Conservation (phyloP, 2,888 invertebrate genomes). For the Lutraria lutraria region DNA sequence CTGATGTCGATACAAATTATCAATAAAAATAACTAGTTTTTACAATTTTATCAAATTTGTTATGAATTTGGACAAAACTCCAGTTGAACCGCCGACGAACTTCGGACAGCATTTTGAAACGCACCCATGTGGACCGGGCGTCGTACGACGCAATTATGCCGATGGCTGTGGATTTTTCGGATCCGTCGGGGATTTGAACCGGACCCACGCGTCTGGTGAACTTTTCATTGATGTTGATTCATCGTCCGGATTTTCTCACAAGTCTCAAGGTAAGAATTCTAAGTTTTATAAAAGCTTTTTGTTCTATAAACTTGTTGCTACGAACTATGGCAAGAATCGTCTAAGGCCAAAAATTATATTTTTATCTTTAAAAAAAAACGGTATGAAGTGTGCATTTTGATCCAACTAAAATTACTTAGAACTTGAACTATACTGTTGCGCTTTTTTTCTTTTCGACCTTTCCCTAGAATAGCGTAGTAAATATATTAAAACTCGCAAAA, state of each 20-base stretch:
- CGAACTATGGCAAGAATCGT: too few relatives aligned
- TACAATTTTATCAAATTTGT: conserved; percentile 38
- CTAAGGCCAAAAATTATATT: too few relatives aligned
- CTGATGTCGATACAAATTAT: conserved; percentile 67
- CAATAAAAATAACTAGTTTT: conserved; percentile 44
- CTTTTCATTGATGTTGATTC: background rate
- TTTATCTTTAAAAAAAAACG: too few relatives aligned
- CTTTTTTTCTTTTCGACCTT: too few relatives aligned
- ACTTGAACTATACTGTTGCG: too few relatives aligned
- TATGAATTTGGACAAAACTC: conserved; percentile 65
- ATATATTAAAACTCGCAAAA: too few relatives aligned
- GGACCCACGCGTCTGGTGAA: conserved; percentile 2
- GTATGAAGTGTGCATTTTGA: too few relatives aligned
- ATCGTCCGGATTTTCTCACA: conserved; percentile 30
- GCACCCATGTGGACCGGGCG: conserved; percentile 17
- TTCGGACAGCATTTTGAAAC: conserved; percentile 45
- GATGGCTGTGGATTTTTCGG: conserved; percentile 57
- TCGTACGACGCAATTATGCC: conserved; percentile 23
- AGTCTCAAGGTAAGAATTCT: conserved; percentile 22
- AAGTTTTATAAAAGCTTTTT: too few relatives aligned
- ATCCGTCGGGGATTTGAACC: conserved; percentile 24
- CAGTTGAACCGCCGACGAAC: conserved; percentile 26
- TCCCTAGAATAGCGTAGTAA: too few relatives aligned
- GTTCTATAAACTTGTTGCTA: too few relatives aligned
- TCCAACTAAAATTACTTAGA: too few relatives aligned